Evolutionary conservation across 2,888 invertebrate species (phyloP).

Genomic region (Synanthedon vespiformis): DNA sequence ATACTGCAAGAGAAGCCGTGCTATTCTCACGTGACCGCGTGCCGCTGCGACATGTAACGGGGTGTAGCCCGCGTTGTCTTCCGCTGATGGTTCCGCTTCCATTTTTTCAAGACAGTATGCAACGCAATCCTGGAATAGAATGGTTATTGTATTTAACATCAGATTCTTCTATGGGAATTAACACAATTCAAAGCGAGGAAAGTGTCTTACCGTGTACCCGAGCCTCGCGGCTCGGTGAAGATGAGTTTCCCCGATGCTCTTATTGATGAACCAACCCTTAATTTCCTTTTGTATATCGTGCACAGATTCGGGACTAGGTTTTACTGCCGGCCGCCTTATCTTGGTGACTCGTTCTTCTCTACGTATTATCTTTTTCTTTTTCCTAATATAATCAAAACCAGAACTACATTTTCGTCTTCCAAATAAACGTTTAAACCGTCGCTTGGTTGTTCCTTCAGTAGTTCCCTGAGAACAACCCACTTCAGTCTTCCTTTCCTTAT

Average conservation of each 20-base stretch:
- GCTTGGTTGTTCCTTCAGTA: conserved; percentile 54
- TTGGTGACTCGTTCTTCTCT: conserved; percentile 63
- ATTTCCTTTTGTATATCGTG: conserved; percentile 88
- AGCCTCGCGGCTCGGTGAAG: conserved; percentile 91
- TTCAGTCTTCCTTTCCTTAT: conserved; percentile 56
- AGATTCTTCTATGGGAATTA: neutral
- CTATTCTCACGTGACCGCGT: conserved; percentile 88
- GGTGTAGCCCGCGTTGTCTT: conserved; percentile 94
- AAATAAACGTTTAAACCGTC: conserved; percentile 73
- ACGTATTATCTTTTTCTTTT: conserved; percentile 81
- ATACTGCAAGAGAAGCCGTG: conserved; percentile 84
- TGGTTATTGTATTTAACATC: neutral
- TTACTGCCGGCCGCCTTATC: conserved; percentile 57
- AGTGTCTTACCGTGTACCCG: conserved; percentile 81
- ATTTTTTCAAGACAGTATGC: conserved; percentile 91
- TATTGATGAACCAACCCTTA: conserved; percentile 92
- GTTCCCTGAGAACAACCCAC: conserved; percentile 32
- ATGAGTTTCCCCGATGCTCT: conserved; percentile 93
- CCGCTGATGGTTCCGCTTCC: conserved; percentile 84
- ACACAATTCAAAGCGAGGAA: conserved; percentile 1
- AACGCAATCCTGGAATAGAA: conserved; percentile 79
- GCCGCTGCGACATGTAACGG: conserved; percentile 94
- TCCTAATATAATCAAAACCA: conserved; percentile 90
- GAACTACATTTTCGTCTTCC: conserved; percentile 83
- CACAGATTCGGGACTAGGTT: conserved; percentile 74